Conservation (phyloP, 2,797 vertebrate genomes). For the Parambassis ranga region DNA sequence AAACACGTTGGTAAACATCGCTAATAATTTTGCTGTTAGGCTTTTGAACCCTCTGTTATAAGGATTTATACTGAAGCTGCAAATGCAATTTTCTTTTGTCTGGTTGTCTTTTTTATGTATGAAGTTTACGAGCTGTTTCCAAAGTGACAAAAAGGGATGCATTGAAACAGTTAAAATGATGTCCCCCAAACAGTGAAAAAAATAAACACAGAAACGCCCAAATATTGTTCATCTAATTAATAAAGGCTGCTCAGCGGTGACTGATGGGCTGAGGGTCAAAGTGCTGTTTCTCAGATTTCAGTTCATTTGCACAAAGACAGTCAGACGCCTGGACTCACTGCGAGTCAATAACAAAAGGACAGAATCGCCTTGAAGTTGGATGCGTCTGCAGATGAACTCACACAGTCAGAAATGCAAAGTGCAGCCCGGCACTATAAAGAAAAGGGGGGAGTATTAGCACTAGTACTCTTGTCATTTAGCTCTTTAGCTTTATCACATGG, state of each 20-base stretch:
- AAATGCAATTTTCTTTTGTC: too few relatives aligned
- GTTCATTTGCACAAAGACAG: constrained; percentile 96
- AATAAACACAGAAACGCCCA: constrained; percentile 22
- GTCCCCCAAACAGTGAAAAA: too few relatives aligned
- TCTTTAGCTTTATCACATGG: constrained; percentile 66
- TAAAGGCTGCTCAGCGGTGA: constrained; percentile 51
- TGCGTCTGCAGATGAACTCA: constrained; percentile 62
- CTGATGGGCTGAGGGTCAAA: constrained; percentile 88
- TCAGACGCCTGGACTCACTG: constrained; percentile 90
- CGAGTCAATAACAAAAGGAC: constrained; percentile 93
- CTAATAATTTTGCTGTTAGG: too few relatives aligned
- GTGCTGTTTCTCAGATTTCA: constrained; percentile 93
- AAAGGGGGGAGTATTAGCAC: constrained; percentile 33
- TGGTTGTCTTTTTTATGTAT: too few relatives aligned
- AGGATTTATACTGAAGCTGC: too few relatives aligned
- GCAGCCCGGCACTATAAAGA: not conserved
- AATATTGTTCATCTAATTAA: constrained; percentile 56
- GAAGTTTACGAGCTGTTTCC: too few relatives aligned
- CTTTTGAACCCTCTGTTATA: too few relatives aligned
- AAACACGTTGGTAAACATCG: too few relatives aligned
- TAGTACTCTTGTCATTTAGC: constrained; percentile 64
- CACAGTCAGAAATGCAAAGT: not conserved
- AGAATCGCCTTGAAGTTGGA: constrained; percentile 76
- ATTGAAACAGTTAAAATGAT: too few relatives aligned
- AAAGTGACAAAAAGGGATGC: too few relatives aligned